Evolutionary conservation across 2,113 vertebrate species (phyloP).

Genomic region (Parotia lawesii): DNA sequence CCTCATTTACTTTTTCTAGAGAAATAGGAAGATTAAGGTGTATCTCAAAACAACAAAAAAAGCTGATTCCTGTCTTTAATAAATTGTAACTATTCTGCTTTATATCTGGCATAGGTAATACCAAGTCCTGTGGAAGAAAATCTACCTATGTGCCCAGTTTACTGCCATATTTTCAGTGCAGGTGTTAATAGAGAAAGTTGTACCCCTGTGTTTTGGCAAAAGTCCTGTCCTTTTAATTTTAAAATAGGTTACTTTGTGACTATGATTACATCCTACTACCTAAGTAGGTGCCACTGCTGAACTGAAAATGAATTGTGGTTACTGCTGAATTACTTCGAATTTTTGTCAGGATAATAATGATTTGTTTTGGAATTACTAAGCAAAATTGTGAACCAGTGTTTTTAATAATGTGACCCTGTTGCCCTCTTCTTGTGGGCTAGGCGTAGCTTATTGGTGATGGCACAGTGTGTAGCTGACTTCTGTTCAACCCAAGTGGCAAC

Average conservation of each 20-base stretch:
- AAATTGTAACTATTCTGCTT: background rate
- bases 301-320: background rate
- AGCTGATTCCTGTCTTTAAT: background rate
- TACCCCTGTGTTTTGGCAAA: background rate
- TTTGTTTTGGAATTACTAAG: background rate
- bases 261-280: background rate
- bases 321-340: background rate
- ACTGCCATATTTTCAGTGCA: background rate
- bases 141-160: background rate
- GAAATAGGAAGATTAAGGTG: background rate
- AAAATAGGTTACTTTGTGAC: background rate
- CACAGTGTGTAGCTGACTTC: background rate
- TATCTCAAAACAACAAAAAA: background rate
- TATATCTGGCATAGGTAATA: background rate
- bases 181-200: background rate
- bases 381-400: background rate
- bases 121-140: background rate
- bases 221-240: background rate
- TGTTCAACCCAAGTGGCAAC: background rate
- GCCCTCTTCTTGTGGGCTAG: background rate
- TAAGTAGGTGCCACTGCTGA: background rate
- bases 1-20: background rate
- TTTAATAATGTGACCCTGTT: background rate
- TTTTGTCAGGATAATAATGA: background rate
- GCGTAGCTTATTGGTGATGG: background rate